Conservation (phyloP, 2,888 invertebrate genomes). For the Caenorhabditis becei region DNA sequence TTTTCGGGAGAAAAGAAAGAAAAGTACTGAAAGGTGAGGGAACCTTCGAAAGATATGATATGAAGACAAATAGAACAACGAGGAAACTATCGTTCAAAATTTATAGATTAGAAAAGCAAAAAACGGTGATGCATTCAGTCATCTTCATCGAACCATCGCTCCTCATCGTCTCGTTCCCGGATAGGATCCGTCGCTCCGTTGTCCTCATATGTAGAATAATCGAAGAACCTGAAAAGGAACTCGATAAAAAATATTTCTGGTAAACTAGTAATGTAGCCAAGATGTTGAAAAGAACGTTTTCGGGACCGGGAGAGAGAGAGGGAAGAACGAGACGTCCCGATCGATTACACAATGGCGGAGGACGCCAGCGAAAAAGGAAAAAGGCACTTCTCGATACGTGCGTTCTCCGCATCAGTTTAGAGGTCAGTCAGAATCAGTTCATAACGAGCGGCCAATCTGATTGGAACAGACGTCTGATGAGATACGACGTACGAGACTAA, state of each 20-base stretch:
- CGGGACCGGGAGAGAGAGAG: not conserved
- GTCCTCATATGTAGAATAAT: conserved; percentile 67
- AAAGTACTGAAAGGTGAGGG: not conserved
- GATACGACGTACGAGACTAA: not conserved
- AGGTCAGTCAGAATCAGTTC: not conserved
- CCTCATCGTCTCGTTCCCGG: conserved; percentile 75
- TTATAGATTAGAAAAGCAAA: conserved; percentile 1
- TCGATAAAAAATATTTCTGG: not conserved
- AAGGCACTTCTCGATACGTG: not conserved
- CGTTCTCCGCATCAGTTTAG: not conserved
- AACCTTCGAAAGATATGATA: not conserved
- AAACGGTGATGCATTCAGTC: conserved; percentile 32
- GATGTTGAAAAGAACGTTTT: not conserved
- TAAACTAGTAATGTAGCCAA: not conserved
- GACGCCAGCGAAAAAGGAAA: not conserved
- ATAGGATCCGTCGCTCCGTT: conserved; percentile 62
- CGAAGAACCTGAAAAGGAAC: conserved; percentile 66
- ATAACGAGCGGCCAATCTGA: not conserved
- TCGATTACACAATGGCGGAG: conserved; percentile 17
- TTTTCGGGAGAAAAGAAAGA: not conserved
- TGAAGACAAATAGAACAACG: not conserved
- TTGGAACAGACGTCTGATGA: not conserved
- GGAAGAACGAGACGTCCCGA: conserved; percentile 3
- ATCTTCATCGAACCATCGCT: conserved; percentile 78
- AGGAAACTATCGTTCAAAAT: not conserved